Evolutionary conservation across 2,113 vertebrate species (phyloP), one percentile per base, ranked within the genome.

Genomic region (Etia nguti): DNA sequence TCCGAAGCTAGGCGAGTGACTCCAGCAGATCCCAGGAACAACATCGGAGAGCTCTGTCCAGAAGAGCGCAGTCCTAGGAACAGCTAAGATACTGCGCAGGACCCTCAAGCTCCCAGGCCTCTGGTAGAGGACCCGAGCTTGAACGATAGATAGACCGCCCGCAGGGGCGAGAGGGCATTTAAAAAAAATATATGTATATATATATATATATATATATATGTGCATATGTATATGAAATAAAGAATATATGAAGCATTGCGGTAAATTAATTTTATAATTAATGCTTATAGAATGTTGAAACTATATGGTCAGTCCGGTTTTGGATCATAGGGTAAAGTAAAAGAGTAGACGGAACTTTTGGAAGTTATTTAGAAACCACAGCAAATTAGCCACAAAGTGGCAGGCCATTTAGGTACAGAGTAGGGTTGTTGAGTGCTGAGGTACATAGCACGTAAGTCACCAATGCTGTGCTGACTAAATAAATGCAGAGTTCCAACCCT

Each of bases 181-280:
- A n/a, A n/a, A n/a, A n/a, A n/a, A n/a, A n/a, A n/a, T n/a, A n/a
- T n/a, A 50, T 2, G 15, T 1, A 20, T 50, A 48, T 1, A 6
- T 13, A 4, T 2, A 5, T 11, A 5, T 12, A 15, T 6, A 5
- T 10, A n/a, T n/a, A n/a, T n/a, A n/a, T n/a, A n/a, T n/a, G n/a
- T n/a, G n/a, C n/a, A n/a, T n/a, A n/a, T n/a, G n/a, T n/a, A n/a
- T n/a, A n/a, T n/a, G n/a, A n/a, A 3, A 10, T 10, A 46, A 10
- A 38, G 41, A 41, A 50, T 6, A 11, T 22, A 22, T 55, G n/a
- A n/a, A 24, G 22, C n/a, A 24, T 24, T 56, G 26, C 2, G 2
- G 55, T 57, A 57, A 57, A 57, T 57, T 56, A 26, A 2, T 15
- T 57, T 57, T 29, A 57, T 57, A 57, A 57, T 57, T 57, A 7